Evolutionary conservation across 2,797 vertebrate species (phyloP).

Genomic region (Syngnathus acus): DNA sequence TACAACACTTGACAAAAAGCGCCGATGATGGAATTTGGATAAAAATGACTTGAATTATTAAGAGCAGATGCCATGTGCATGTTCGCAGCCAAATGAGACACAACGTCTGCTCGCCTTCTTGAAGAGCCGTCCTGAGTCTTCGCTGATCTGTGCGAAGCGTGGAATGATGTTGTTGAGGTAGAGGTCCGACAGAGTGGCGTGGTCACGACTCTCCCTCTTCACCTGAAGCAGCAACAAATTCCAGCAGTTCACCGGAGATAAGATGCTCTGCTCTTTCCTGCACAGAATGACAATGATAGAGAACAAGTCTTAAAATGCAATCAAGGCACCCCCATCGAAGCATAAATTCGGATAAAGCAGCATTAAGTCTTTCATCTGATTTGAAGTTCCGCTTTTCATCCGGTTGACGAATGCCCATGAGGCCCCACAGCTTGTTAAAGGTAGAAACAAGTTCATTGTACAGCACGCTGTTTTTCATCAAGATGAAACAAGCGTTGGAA

Average conservation of each 20-base stretch:
- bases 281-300: not conserved
- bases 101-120: constrained; percentile 48
- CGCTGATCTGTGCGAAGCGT: constrained; percentile 93
- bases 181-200: constrained; percentile 96
- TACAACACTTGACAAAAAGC: not conserved
- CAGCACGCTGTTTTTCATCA: constrained; percentile 14
- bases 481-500: constrained; percentile 21
- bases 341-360: not conserved
- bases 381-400: constrained; percentile 12
- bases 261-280: constrained; percentile 91
- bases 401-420: constrained; percentile 2
- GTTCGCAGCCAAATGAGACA: not conserved
- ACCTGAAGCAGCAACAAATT: constrained; percentile 93
- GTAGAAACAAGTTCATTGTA: constrained; percentile 5
- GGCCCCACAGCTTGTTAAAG: constrained; percentile 6
- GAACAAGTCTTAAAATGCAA: constrained; percentile 2
- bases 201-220: constrained; percentile 94
- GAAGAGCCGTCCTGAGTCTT: constrained; percentile 91
- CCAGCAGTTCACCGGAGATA: constrained; percentile 96
- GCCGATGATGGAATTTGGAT: not conserved
- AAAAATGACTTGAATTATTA: not conserved
- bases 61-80: not conserved
- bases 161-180: constrained; percentile 99
- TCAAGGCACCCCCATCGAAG: not conserved
- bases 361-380: constrained; percentile 20